Evolutionary conservation across 92 coral and sea anemone species (phyloP).

Genomic region (Phymanthus crucifer): DNA sequence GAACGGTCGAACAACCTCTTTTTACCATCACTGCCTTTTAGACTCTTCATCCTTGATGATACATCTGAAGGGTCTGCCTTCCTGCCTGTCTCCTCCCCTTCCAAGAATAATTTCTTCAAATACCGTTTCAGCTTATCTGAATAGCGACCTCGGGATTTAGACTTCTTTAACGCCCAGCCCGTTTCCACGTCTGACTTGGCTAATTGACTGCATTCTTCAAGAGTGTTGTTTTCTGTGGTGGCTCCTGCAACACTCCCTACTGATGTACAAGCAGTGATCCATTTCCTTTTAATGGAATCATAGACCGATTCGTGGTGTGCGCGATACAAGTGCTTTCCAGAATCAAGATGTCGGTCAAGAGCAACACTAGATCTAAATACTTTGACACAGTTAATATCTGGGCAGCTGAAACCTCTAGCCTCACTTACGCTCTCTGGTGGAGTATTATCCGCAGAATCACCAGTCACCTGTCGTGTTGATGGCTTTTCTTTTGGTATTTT

Average conservation of each 20-base stretch:
- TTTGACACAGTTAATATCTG: conserved; percentile 45
- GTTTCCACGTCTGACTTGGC: conserved; percentile 23
- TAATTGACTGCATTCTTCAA: background rate
- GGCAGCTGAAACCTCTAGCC: conserved; percentile 31
- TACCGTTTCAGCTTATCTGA: conserved; percentile 25
- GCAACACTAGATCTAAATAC: conserved; percentile 30
- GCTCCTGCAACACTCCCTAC: background rate
- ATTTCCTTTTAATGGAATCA: conserved; percentile 34
- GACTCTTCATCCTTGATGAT: conserved; percentile 31
- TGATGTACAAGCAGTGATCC: conserved; percentile 38
- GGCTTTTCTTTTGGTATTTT: conserved; percentile 9
- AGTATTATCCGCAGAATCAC: background rate
- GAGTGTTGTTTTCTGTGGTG: conserved; percentile 4
- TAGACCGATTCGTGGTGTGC: conserved; percentile 23
- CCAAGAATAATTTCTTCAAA: conserved; percentile 34
- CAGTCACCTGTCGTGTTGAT: background rate
- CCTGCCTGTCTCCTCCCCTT: conserved; percentile 42
- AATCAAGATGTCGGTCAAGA: conserved; percentile 45
- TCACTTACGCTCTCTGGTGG: background rate
- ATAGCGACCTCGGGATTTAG: conserved; percentile 5
- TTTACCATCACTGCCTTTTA: conserved; percentile 18
- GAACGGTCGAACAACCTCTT: conserved; percentile 25
- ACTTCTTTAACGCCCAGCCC: conserved; percentile 52
- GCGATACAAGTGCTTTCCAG: conserved; percentile 41
- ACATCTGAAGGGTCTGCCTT: conserved; percentile 50